Percentiles rank a stretch among this genome's conserved stretches.
Conservation (phyloP, 2,888 invertebrate species). For the Salticus scenicus region DNA sequence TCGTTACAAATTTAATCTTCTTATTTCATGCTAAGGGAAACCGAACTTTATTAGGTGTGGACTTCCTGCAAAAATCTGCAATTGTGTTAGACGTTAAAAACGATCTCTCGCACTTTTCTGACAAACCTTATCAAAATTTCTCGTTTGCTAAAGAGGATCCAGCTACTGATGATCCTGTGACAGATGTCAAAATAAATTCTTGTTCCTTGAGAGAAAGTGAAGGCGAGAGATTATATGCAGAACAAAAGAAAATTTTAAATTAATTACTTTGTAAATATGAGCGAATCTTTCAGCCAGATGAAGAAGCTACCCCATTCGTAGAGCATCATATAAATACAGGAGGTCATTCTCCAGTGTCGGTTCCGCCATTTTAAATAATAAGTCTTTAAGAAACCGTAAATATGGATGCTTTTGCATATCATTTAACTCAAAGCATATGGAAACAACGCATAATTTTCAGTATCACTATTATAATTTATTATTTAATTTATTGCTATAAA, state of each 20-base stretch:
- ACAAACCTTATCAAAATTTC: not conserved
- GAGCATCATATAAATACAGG: slow-evolving; percentile 12
- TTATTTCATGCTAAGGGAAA: not conserved
- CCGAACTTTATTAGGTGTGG: slow-evolving; percentile 2
- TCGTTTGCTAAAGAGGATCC: not conserved
- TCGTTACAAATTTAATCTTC: not conserved
- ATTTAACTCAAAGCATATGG: too few species aligned
- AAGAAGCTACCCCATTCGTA: not conserved
- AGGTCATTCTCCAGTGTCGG: not conserved
- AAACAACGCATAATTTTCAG: too few species aligned
- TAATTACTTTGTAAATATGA: not conserved
- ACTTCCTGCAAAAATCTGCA: slow-evolving; percentile 17
- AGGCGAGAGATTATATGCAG: not conserved
- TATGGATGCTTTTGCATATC: too few species aligned
- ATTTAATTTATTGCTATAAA: too few species aligned
- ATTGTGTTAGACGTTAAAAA: slow-evolving; percentile 1
- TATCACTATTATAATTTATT: too few species aligned
- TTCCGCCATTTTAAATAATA: too few species aligned
- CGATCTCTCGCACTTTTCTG: not conserved
- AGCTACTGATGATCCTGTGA: too few species aligned
- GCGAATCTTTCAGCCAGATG: not conserved
- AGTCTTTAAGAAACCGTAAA: too few species aligned
- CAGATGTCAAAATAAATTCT: not conserved
- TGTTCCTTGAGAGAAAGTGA: not conserved
- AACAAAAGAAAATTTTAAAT: not conserved